These are phyloP conservation scores for Asteroscopus sphinx DNA, from an alignment of 2,888 invertebrate genomes.

Conservation along the genomic window DNA sequence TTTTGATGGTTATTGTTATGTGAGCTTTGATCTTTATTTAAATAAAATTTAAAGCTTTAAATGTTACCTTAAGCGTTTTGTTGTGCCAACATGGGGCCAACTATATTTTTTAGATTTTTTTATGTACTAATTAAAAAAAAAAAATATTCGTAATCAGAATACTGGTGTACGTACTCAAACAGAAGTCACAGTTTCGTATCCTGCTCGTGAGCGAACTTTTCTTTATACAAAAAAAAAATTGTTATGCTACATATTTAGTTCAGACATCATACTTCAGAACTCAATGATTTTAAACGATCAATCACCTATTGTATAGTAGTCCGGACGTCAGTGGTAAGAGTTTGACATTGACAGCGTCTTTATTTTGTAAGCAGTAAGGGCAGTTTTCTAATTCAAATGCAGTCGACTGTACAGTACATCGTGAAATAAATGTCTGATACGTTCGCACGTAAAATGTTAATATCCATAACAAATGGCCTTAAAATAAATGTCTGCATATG, in stretches of 20 bases:
- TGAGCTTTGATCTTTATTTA: constrained; percentile 1
- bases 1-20: constrained; percentile 1
- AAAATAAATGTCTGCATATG: constrained; percentile 33
- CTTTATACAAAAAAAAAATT: too few relatives aligned
- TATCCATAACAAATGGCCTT: constrained; percentile 30
- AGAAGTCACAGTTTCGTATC: too few relatives aligned
- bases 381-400: too few relatives aligned
- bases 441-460: constrained; percentile 32
- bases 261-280: not conserved
- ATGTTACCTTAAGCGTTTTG: not conserved
- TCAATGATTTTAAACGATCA: constrained; percentile 3
- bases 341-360: too few relatives aligned
- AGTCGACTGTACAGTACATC: too few relatives aligned
- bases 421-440: constrained; percentile 29
- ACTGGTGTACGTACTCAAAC: too few relatives aligned
- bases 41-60: not conserved
- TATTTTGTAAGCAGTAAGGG: too few relatives aligned
- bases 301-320: constrained; percentile 12
- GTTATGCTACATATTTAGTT: too few relatives aligned
- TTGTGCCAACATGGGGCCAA: not conserved
- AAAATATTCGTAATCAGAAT: too few relatives aligned
- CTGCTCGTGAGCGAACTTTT: too few relatives aligned
- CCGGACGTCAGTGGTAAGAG: too few relatives aligned
- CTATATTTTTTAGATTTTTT: not conserved
- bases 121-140: too few relatives aligned